Conservation (phyloP, 2,113 vertebrate genomes). For the Rhodinocichla rosea region DNA sequence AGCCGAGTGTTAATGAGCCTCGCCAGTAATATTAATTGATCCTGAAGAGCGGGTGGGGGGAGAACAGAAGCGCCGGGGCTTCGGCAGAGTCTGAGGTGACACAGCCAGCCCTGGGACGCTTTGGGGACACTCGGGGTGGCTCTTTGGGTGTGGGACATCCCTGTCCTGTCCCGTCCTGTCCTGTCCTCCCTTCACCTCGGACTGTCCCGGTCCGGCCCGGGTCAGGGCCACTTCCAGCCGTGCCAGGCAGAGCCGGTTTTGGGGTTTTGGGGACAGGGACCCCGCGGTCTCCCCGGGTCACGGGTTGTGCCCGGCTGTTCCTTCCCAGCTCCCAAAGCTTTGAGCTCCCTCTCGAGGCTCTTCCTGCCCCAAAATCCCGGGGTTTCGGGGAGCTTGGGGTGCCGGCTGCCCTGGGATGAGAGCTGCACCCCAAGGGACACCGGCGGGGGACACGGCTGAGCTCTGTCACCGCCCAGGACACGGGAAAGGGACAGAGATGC, state of each 20-base stretch:
- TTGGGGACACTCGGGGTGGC: neutral
- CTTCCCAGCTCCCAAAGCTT: neutral
- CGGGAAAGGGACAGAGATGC: neutral
- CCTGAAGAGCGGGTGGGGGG: neutral
- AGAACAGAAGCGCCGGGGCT: neutral
- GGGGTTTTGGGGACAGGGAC: neutral
- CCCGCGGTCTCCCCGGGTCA: neutral
- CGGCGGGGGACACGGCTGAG: accelerated
- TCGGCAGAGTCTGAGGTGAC: accelerated
- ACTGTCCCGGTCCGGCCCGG: neutral
- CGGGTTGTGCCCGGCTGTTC: neutral
- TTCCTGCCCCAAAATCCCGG: neutral
- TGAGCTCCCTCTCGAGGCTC: constrained; percentile 16
- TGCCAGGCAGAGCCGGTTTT: accelerated
- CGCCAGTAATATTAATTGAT: neutral
- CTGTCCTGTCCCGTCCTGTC: accelerated
- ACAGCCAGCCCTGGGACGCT: accelerated
- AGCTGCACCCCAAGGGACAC: accelerated
- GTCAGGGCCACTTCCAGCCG: accelerated
- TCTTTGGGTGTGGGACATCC: neutral
- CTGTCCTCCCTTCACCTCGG: neutral
- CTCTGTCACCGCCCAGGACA: accelerated
- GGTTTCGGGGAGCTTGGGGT: neutral
- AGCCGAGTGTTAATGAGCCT: constrained; percentile 22
- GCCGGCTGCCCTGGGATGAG: neutral